These are phyloP conservation scores for Battus philenor DNA, from an alignment of 1,140 invertebrate genomes.

Conservation along the genomic window DNA sequence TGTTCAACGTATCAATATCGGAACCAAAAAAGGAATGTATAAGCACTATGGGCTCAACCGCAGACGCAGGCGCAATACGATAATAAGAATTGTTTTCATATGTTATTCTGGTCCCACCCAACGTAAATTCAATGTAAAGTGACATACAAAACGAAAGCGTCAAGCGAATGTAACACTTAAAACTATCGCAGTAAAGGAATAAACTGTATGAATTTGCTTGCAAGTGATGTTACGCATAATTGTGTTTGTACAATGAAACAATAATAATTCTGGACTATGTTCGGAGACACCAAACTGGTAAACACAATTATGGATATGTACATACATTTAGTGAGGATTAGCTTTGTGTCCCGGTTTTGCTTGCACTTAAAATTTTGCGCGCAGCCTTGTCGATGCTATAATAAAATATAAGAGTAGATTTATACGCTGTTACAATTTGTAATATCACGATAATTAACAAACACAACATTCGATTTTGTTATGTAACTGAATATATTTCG, in stretches of 20 bases:
- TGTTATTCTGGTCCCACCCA: not conserved
- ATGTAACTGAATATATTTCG: no score
- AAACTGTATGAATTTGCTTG: constrained; percentile 34
- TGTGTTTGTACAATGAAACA: constrained; percentile 38
- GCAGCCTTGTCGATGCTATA: no score
- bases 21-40: constrained; percentile 6
- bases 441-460: no score
- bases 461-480: no score
- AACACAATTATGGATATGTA: constrained; percentile 32
- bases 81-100: constrained; percentile 7
- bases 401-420: no score
- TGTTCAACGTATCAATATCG: constrained; percentile 1
- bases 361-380: constrained; percentile 4
- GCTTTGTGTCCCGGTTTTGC: constrained; percentile 1
- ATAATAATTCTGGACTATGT: constrained; percentile 39
- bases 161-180: constrained; percentile 30
- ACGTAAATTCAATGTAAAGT: no score
- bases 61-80: constrained; percentile 3
- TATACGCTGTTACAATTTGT: no score
- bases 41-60: constrained; percentile 1
- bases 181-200: constrained; percentile 28
- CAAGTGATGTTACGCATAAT: constrained; percentile 30
- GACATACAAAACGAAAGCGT: no score
- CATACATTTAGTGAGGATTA: constrained; percentile 28
- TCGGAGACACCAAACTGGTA: constrained; percentile 38